Evolutionary conservation across 2,888 invertebrate species (phyloP).

Genomic region (Chorisops tibialis): DNA sequence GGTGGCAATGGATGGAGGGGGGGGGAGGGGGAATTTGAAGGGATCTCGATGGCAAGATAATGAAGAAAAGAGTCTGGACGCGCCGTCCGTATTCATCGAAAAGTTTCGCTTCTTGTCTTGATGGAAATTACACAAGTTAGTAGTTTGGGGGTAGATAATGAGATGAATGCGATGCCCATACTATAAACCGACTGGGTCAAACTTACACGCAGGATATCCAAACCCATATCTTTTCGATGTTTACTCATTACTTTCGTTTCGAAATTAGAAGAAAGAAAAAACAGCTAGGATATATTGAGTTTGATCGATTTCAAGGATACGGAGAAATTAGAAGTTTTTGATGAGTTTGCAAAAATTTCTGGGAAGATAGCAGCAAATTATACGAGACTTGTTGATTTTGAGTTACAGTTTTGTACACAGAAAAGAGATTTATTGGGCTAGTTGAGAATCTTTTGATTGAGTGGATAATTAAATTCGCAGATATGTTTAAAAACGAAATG

Average conservation of each 20-base stretch:
- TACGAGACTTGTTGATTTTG: too few species aligned
- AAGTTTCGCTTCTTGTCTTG: constrained; percentile 6
- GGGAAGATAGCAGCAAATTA: too few species aligned
- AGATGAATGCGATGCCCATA: background rate
- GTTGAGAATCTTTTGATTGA: too few species aligned
- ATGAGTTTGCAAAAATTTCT: constrained; percentile 1
- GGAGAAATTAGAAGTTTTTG: constrained; percentile 18
- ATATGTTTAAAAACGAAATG: too few species aligned
- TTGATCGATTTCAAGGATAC: background rate
- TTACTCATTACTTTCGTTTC: background rate
- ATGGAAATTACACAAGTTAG: constrained; percentile 9
- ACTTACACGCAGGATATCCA: too few species aligned
- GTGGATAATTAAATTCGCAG: too few species aligned
- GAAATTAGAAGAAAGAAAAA: background rate
- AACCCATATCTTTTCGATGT: background rate
- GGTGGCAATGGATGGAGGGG: background rate
- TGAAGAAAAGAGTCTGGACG: background rate
- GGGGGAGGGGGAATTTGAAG: background rate
- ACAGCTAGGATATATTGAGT: background rate
- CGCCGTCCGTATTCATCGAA: background rate
- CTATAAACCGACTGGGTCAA: too few species aligned
- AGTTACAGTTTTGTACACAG: too few species aligned
- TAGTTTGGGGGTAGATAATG: constrained; percentile 3
- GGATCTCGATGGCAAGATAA: constrained; percentile 8
- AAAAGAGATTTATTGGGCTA: too few species aligned